These are phyloP conservation scores for Talpa occidentalis DNA, from an alignment of 2,113 vertebrate genomes.

Conservation along the genomic window DNA sequence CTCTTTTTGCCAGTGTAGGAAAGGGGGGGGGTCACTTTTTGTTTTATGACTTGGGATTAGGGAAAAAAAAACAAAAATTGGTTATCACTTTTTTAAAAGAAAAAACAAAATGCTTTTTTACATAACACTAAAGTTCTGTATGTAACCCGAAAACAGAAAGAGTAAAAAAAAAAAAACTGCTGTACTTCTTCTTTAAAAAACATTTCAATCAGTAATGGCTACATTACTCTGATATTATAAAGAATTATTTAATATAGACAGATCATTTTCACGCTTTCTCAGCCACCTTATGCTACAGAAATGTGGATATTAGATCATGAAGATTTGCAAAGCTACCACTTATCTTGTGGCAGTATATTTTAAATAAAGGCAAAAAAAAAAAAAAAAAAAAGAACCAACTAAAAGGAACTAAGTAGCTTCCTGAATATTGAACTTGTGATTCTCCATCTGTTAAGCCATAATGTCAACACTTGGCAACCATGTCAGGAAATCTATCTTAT, in stretches of 20 bases:
- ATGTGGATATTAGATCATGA: not conserved
- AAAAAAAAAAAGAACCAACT: not conserved
- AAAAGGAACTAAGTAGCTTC: not conserved
- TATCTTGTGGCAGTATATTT: not conserved
- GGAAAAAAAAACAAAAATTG: not conserved
- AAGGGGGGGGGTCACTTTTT: not conserved
- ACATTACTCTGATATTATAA: constrained; percentile 18
- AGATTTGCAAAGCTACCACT: constrained; percentile 7
- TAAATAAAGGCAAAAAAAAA: constrained; percentile 21
- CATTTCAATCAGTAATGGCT: not conserved
- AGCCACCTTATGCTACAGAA: constrained; percentile 6
- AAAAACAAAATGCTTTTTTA: not conserved
- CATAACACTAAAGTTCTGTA: not conserved
- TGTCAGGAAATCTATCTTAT: not conserved
- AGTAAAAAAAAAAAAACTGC: constrained; percentile 11
- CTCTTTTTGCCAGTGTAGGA: not conserved
- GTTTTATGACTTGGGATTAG: not conserved
- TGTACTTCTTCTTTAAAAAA: constrained; percentile 36
- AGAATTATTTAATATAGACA: constrained; percentile 15
- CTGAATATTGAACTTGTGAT: constrained; percentile 15
- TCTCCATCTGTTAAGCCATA: not conserved
- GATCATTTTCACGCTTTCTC: not conserved
- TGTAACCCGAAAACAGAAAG: not conserved
- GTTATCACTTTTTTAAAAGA: not conserved
- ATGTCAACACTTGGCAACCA: not conserved